Percentiles rank a stretch among this genome's conserved stretches.
Evolutionary conservation across 1,140 invertebrate genomes (phyloP).

Genomic region (Pachyrhynchus sulphureomaculatus): DNA sequence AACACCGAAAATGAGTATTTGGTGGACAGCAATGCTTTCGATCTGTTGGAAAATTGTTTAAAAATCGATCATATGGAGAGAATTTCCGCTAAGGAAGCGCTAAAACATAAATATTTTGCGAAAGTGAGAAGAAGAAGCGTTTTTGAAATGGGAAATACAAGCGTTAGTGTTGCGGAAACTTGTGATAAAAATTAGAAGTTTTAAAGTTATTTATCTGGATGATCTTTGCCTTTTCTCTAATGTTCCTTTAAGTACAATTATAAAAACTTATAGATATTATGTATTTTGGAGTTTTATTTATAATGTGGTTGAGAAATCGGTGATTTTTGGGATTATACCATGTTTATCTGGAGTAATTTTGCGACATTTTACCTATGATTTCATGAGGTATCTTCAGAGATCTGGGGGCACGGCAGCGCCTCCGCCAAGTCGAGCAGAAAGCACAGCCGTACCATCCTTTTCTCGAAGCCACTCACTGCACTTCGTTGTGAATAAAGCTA

Average conservation of each 20-base stretch:
- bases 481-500: too few relatives aligned
- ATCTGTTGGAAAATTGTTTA: constrained; percentile 96
- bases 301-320: too few relatives aligned
- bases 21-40: constrained; percentile 94
- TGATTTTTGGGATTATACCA: too few relatives aligned
- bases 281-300: too few relatives aligned
- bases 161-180: not conserved
- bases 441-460: too few relatives aligned
- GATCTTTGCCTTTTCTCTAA: not conserved
- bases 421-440: too few relatives aligned
- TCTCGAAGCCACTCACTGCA: too few relatives aligned
- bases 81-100: constrained; percentile 96
- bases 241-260: not conserved
- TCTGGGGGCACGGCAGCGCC: too few relatives aligned
- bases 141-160: constrained; percentile 1
- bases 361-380: too few relatives aligned
- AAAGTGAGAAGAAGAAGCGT: constrained; percentile 24
- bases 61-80: constrained; percentile 98
- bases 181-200: not conserved
- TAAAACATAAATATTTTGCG: constrained; percentile 96
- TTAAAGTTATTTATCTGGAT: not conserved
- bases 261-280: not conserved
- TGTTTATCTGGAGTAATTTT: too few relatives aligned
- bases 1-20: constrained; percentile 99
- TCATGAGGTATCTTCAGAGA: too few relatives aligned